phyloP scores from a whole-genome alignment of 1,140 invertebrate species.

The Popillia japonica region DNA sequence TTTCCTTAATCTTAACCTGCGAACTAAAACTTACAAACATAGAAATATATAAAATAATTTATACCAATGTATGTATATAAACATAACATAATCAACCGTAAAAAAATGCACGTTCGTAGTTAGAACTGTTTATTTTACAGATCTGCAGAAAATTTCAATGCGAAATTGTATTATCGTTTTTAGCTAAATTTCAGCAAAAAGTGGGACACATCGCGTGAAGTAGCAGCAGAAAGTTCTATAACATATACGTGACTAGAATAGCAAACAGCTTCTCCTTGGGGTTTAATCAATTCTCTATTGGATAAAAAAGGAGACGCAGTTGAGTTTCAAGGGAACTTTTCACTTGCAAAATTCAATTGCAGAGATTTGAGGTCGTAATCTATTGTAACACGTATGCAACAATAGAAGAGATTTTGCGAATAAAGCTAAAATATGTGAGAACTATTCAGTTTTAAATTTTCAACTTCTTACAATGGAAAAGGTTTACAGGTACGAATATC shows the following conservation, averaged over 20 bases:
- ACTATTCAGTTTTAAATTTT: not conserved
- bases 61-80: no score
- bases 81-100: no score
- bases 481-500: not conserved
- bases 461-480: no score
- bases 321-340: not conserved
- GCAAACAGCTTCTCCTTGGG: not conserved
- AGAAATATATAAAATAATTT: no score
- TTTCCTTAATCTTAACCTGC: no score
- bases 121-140: not conserved
- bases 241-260: not conserved
- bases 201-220: not conserved
- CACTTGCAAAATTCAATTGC: slow-evolving; percentile 6
- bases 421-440: not conserved
- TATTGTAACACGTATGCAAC: not conserved
- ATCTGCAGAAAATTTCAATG: not conserved
- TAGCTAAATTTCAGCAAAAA: not conserved
- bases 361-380: not conserved
- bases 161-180: not conserved
- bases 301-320: not conserved
- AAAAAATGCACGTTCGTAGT: not conserved
- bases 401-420: not conserved
- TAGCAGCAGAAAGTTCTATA: not conserved
- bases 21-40: no score
- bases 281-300: not conserved